These are phyloP conservation scores for Lutjanus argentimaculatus DNA, from an alignment of 2,797 vertebrate genomes.

Conservation along the genomic window DNA sequence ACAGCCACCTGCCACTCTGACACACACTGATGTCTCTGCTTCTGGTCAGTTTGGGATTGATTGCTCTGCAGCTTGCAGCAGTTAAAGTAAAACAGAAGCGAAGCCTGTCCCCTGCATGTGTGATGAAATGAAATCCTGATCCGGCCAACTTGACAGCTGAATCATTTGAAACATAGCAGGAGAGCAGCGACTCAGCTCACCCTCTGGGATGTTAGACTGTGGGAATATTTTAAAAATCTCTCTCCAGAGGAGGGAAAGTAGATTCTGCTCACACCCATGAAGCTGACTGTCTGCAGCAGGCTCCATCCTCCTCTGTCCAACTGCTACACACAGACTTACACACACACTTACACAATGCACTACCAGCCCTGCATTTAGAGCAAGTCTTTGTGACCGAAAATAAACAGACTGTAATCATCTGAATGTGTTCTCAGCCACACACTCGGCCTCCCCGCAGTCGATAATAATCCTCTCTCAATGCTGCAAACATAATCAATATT, in stretches of 20 bases:
- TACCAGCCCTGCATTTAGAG: constrained; percentile 8
- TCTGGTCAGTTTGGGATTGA: neutral
- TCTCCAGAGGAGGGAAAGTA: neutral
- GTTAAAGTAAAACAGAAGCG: neutral
- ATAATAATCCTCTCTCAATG: constrained; percentile 30
- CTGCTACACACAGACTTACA: constrained; percentile 3
- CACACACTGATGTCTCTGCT: neutral
- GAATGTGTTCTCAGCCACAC: constrained; percentile 17
- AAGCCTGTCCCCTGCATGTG: no score
- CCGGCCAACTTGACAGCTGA: constrained; percentile 8
- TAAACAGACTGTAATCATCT: constrained; percentile 31
- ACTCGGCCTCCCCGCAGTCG: neutral
- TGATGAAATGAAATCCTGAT: constrained; percentile 13
- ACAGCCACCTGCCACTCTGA: neutral
- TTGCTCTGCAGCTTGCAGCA: neutral
- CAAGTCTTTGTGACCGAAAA: constrained; percentile 6
- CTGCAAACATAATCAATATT: constrained; percentile 25
- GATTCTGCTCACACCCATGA: constrained; percentile 9
- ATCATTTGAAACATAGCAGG: constrained; percentile 18
- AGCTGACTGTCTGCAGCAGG: neutral
- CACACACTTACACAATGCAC: neutral
- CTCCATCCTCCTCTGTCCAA: neutral
- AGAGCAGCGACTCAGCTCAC: constrained; percentile 3
- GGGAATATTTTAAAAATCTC: neutral
- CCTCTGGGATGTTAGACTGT: constrained; percentile 9